Conservation (phyloP, 2,113 vertebrate species). For the Accipiter virgatus region DNA sequence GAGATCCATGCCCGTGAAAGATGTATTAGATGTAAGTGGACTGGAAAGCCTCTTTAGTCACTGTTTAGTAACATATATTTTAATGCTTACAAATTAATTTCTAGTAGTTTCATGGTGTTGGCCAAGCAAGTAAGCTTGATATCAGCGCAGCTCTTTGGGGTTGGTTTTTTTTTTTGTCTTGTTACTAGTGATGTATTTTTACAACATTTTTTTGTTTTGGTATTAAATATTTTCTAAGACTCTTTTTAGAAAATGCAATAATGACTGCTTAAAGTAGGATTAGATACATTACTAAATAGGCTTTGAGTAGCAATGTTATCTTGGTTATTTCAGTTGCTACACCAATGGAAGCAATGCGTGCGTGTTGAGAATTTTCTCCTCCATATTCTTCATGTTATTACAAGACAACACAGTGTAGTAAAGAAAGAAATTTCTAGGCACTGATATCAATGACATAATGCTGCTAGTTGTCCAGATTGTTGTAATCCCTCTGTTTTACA, state of each 20-base stretch:
- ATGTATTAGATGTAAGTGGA: background rate
- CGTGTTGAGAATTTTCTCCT: background rate
- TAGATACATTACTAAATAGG: background rate
- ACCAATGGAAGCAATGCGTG: background rate
- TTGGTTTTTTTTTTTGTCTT: background rate
- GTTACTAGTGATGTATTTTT: background rate
- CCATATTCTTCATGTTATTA: background rate
- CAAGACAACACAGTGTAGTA: slow-evolving; percentile 9
- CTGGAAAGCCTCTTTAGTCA: background rate
- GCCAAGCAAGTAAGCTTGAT: background rate
- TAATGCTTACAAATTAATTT: background rate
- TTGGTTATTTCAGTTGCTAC: background rate
- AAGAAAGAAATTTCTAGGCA: slow-evolving; percentile 23
- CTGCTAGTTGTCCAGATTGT: background rate
- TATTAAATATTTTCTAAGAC: background rate
- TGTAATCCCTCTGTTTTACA: slow-evolving; percentile 28
- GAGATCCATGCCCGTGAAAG: background rate
- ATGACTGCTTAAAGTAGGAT: background rate
- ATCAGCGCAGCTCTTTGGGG: background rate
- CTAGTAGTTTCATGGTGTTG: background rate
- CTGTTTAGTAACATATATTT: background rate
- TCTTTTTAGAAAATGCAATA: background rate
- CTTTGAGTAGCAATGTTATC: background rate
- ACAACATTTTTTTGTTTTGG: background rate
- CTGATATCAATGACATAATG: slow-evolving; percentile 9